Base-by-base conservation (phyloP, 2,113 vertebrate species). In the Patagioenas fasciata region DNA sequence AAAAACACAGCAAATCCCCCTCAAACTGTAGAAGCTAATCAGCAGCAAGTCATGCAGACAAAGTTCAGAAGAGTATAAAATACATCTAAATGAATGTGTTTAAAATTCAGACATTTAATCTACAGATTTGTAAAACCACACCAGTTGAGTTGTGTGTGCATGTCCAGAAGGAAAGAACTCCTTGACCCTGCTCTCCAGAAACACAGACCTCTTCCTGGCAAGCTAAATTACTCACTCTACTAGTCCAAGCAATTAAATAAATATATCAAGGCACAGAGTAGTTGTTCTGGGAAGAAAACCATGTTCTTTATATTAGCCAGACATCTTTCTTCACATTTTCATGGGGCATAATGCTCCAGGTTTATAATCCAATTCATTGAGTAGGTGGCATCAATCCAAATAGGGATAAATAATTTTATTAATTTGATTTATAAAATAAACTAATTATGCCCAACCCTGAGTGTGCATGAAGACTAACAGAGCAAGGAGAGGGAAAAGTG, bases 131-230 rank as follows among this genome's bases (percentile, higher is more conserved):
- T 81, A n/a, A 48, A 71, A 81, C 61, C 83, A 40, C 50, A 89
- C 21, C 57, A 94, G 50, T 73, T 82, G 70, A 93, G 70, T 83
- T 1, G 12, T 60, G 44, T 60, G 23, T 51, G 80, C 67, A 93
- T 9, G 32, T 87, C 34, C 91, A 91, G 38, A 89, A 83, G 93
- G 85, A 94, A 94, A 93, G 32, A 94, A 80, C 85, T 88, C 64
- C 79, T 84, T 97, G 95, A 96, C 92, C 85, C 26, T 29, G 15
- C 57, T 86, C 88, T 94, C 57, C 64, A 96, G 83, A 95, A 96
- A 90, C 48, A 95, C 48, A 92, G 77, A 58, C 13, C 61, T 88
- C 77, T 96, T 96, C 88, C 95, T 96, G 92, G 92, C 91, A 95
- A 86, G 57, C 10, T 15, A 79, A 88, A 87, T 51, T 8, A 84